Evolutionary conservation across 1,140 invertebrate genomes (phyloP).

Genomic region (Hycleus cichorii): DNA sequence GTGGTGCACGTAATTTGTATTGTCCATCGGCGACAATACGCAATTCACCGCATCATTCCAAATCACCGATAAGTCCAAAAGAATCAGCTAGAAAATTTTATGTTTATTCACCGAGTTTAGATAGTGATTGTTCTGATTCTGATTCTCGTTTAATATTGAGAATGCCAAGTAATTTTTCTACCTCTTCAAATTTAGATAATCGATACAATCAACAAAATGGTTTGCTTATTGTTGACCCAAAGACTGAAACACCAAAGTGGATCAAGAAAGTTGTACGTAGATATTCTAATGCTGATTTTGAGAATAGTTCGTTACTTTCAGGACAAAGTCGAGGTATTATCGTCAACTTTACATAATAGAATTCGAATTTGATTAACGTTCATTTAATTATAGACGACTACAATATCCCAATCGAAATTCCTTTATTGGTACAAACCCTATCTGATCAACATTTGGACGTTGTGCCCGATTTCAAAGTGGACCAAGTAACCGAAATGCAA

Average conservation of each 20-base stretch:
- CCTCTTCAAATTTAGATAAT: slow-evolving; percentile 15
- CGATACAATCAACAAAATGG: slow-evolving; percentile 18
- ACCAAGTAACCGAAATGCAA: slow-evolving; percentile 37
- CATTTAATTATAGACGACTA: slow-evolving; percentile 36
- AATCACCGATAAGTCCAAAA: slow-evolving; percentile 38
- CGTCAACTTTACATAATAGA: too few species aligned
- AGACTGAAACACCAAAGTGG: slow-evolving; percentile 35
- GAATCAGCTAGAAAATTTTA: slow-evolving; percentile 37
- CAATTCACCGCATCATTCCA: slow-evolving; percentile 36
- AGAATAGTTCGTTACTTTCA: slow-evolving; percentile 38
- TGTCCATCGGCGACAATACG: slow-evolving; percentile 29
- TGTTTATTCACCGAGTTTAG: slow-evolving; percentile 38
- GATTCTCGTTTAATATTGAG: slow-evolving; percentile 37
- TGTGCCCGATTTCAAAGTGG: slow-evolving; percentile 35
- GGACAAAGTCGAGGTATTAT: slow-evolving; percentile 39
- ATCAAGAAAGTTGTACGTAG: slow-evolving; percentile 39
- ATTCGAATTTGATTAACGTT: background rate
- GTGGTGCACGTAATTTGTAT: slow-evolving; percentile 33
- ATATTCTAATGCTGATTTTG: slow-evolving; percentile 40
- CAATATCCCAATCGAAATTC: slow-evolving; percentile 39
- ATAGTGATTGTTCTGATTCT: slow-evolving; percentile 38
- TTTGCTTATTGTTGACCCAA: slow-evolving; percentile 37
- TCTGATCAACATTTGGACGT: slow-evolving; percentile 38
- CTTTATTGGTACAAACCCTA: slow-evolving; percentile 36
- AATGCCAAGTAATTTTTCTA: slow-evolving; percentile 27